A percentile compares a stretch with the other conserved stretches of the same genome.
Conservation (phyloP, 35 echinoderm and acorn worm species). For the Strongylocentrotus purpuratus region DNA sequence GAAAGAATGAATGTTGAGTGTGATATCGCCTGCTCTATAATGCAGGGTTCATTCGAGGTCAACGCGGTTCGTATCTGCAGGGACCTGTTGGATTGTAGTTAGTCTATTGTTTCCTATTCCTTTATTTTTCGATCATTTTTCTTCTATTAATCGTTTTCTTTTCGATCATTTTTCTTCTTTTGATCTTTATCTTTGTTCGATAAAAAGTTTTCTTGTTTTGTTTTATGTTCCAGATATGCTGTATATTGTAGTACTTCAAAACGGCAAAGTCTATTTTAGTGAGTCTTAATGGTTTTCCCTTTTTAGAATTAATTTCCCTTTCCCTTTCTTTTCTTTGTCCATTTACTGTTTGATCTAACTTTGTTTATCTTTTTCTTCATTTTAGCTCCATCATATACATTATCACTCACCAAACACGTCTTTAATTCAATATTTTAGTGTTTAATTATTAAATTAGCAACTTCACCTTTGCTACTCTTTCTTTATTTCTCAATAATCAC, state of each 20-base stretch:
- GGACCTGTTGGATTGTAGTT: not conserved
- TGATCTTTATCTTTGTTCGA: not conserved
- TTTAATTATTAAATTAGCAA: not conserved
- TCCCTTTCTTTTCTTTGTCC: not conserved
- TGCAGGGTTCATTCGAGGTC: not conserved
- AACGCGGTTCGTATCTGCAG: not conserved
- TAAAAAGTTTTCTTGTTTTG: not conserved
- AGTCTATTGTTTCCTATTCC: not conserved
- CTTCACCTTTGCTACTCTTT: not conserved
- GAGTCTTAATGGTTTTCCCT: not conserved
- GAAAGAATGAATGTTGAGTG: constrained; percentile 10
- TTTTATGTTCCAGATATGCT: not conserved
- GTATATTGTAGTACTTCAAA: too few relatives aligned
- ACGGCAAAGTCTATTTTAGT: not conserved
- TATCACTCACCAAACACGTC: too few relatives aligned
- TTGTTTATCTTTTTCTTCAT: too few relatives aligned
- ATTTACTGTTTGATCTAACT: not conserved
- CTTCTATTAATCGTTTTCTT: too few relatives aligned
- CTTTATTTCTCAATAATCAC: too few relatives aligned
- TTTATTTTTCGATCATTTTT: not conserved
- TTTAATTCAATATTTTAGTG: too few relatives aligned
- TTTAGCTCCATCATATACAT: too few relatives aligned
- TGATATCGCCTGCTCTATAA: not conserved
- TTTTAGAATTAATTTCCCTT: too few relatives aligned
- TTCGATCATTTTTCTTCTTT: too few relatives aligned